Percentiles rank a stretch among this genome's conserved stretches.
These are phyloP conservation scores for Mus pahari DNA, from an alignment of 2,113 vertebrate species.

Conservation along the genomic window DNA sequence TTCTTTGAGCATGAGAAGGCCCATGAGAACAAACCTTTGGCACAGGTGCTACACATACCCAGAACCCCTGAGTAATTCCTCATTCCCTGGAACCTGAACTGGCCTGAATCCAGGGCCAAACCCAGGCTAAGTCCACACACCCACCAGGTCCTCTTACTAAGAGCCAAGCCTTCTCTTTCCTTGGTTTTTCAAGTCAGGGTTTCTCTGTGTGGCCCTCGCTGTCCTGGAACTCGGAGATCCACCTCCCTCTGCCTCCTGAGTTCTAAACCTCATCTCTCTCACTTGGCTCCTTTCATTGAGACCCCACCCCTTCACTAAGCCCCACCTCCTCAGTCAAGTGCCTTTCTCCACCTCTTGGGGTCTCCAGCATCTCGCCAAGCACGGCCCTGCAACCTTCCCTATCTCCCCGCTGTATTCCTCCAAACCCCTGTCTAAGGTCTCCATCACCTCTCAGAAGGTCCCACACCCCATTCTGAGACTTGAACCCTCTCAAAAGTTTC, in stretches of 20 bases:
- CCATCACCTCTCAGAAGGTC: not conserved
- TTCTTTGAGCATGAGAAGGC: constrained; percentile 97
- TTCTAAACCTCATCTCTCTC: not conserved
- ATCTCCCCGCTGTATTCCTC: not conserved
- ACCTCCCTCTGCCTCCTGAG: not conserved
- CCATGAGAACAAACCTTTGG: constrained; percentile 95
- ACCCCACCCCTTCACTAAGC: not conserved
- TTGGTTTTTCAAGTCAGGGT: not conserved
- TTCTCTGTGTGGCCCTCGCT: not conserved
- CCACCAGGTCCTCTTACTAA: not conserved
- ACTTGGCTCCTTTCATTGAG: not conserved
- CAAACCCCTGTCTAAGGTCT: not conserved
- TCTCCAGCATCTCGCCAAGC: not conserved
- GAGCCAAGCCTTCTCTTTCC: not conserved
- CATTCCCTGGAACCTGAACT: not conserved
- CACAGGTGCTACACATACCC: constrained; percentile 88
- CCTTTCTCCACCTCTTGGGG: not conserved
- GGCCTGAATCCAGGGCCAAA: not conserved
- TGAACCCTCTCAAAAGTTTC: not conserved
- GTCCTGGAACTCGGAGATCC: not conserved
- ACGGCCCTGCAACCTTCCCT: not conserved
- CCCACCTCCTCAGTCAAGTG: not conserved
- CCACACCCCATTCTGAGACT: not conserved
- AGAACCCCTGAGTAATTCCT: not conserved
- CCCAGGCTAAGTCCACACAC: not conserved